Base-by-base conservation (phyloP, 2,113 vertebrate genomes). In the Geococcyx californianus region DNA sequence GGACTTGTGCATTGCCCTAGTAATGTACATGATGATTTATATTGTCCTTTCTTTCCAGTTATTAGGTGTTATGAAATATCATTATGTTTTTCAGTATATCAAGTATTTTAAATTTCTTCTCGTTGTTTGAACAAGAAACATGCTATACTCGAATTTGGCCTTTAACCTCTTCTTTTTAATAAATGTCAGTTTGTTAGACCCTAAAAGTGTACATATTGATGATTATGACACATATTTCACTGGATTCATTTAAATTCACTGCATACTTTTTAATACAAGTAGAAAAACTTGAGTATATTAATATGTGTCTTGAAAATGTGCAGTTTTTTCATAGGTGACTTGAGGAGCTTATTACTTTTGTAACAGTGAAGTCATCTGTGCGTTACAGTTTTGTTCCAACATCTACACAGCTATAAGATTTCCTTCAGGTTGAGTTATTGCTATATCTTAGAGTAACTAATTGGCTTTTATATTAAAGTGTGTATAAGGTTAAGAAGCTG, bases 321-420 rank as follows among this genome's bases (percentile, higher is more conserved):
- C 10, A 10, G 1, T 75, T 93, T 95, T 94, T 77, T 81, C 72
- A 87, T 92, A 93, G 52, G 31, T 95, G 90, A 91, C 56, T 94
- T 80, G 58, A 92, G 69, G 36, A 66, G 28, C 63, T 89, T 81
- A 95, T 95, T 95, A 83, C 66, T 95, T 95, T 95, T 94, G 69
- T 90, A 92, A 75, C 60, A 81, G 55, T 72, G 72, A 59, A 95
- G 34, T 90, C 87, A 91, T 72, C 62, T 89, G 72, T 66, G 91
- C 6, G 1, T 82, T 89, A 54, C 13, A 2, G 17, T 89, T 94
- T 95, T 74, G 54, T 92, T 92, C 78, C 58, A 67, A 73, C 49
- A 44, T 89, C 88, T 80, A 67, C 68, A 79, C 16, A 80, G 73
- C 49, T 92, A 84, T 83, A 91, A 85, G 68, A 86, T 90, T 94